phyloP scores from a whole-genome alignment of 2,888 invertebrate species.

The Caenorhabditis doughertyi region DNA sequence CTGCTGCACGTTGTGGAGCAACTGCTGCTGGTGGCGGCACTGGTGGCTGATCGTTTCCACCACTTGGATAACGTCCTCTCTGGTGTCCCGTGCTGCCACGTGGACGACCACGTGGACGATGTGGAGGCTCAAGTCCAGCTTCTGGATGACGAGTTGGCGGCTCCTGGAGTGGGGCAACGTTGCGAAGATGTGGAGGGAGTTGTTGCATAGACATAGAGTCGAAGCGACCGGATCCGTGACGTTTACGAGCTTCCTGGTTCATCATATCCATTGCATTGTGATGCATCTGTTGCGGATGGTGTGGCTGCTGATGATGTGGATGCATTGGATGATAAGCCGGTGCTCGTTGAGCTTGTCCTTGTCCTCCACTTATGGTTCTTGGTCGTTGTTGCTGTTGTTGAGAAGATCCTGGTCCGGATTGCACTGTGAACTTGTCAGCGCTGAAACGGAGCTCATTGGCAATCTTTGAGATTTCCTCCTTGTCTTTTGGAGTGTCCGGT shows the following conservation, averaged over 20 bases:
- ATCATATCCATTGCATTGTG: not conserved
- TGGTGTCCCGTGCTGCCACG: slow-evolving; percentile 30
- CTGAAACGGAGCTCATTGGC: slow-evolving; percentile 44
- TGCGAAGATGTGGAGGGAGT: not conserved
- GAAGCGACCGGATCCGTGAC: slow-evolving; percentile 19
- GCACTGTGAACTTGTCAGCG: slow-evolving; percentile 15
- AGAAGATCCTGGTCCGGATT: not conserved
- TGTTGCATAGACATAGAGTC: not conserved
- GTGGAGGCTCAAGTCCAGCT: not conserved
- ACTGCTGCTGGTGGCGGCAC: too few relatives aligned
- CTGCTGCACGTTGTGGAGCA: slow-evolving; percentile 25
- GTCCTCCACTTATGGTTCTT: slow-evolving; percentile 9
- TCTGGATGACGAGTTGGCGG: not conserved
- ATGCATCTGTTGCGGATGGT: not conserved
- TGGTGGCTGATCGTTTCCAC: slow-evolving; percentile 18
- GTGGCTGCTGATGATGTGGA: slow-evolving; percentile 15
- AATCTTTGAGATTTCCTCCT: slow-evolving; percentile 50
- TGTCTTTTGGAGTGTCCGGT: slow-evolving; percentile 48
- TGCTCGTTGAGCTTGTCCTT: not conserved
- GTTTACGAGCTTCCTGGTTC: slow-evolving; percentile 9
- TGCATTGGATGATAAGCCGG: not conserved
- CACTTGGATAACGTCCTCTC: slow-evolving; percentile 11
- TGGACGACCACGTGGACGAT: slow-evolving; percentile 52
- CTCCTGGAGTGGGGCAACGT: not conserved
- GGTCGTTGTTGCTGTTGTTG: not conserved